Evolutionary conservation across 35 echinoderm and acorn worm genomes (phyloP).

Genomic region (Heliocidaris erythrogramma): DNA sequence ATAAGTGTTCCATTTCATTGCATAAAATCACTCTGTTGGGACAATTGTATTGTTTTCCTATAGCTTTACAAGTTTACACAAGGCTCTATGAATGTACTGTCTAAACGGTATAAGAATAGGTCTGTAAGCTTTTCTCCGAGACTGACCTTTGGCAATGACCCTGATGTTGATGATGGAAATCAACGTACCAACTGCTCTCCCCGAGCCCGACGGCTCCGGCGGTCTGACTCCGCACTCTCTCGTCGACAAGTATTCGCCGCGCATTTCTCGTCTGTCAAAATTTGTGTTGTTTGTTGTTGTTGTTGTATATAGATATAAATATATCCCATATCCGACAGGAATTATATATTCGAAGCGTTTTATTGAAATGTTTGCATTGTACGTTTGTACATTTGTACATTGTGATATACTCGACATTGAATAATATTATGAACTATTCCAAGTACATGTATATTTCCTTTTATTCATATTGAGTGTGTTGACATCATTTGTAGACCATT

Average conservation of each 20-base stretch:
- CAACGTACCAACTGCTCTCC: constrained; percentile 47
- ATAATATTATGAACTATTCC: no score
- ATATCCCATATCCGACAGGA: neutral
- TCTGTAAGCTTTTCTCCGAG: neutral
- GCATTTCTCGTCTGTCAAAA: constrained; percentile 6
- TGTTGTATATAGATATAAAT: no score
- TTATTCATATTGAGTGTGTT: no score
- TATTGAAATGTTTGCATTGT: neutral
- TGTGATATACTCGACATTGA: neutral
- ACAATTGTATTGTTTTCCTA: neutral
- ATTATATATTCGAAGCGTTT: neutral
- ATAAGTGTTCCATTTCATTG: no score
- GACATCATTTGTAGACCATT: no score
- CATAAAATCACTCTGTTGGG: no score
- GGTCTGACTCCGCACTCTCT: constrained; percentile 43
- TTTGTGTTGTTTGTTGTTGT: neutral
- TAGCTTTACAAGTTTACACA: neutral
- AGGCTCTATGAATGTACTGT: neutral
- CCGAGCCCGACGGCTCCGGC: constrained; percentile 43
- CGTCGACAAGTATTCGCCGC: constrained; percentile 11
- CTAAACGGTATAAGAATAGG: neutral
- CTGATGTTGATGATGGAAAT: constrained; percentile 45
- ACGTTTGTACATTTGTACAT: neutral
- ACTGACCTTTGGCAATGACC: constrained; percentile 47
- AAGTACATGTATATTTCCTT: no score